A percentile compares a stretch with the other conserved stretches of the same genome.
Evolutionary conservation across 2,113 vertebrate species (phyloP).

Genomic region (Sus scrofa): DNA sequence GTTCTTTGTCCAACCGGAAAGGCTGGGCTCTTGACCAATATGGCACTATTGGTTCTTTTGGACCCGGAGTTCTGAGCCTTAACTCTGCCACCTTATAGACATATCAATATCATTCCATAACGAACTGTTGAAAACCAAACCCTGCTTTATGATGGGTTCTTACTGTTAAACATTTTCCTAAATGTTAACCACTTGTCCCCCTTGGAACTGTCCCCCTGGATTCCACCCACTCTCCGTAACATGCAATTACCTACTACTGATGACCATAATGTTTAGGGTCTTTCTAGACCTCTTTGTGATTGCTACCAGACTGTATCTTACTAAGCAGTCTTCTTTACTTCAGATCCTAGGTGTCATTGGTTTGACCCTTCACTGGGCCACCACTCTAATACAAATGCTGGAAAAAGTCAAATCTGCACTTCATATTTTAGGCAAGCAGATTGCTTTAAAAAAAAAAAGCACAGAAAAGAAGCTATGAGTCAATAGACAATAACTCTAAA

Average conservation of each 20-base stretch:
- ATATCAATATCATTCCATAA: background rate
- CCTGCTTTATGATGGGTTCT: background rate
- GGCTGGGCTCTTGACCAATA: background rate
- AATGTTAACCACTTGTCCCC: background rate
- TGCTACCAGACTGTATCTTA: background rate
- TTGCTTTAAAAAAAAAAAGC: background rate
- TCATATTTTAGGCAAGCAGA: constrained; percentile 8
- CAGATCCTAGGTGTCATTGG: background rate
- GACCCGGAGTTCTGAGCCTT: background rate
- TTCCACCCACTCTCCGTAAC: background rate
- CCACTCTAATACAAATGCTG: background rate
- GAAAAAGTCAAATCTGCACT: background rate
- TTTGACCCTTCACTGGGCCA: background rate
- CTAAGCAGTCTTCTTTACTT: background rate
- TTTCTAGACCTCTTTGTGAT: background rate
- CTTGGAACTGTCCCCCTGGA: background rate
- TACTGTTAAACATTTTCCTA: background rate
- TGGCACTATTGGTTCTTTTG: background rate
- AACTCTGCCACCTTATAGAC: background rate
- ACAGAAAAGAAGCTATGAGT: constrained; percentile 6
- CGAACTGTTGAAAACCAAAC: background rate
- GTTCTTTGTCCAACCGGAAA: background rate
- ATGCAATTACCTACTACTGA: background rate
- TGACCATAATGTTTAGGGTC: background rate
- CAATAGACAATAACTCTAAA: background rate